These are phyloP conservation scores for Drymodes brunneopygia DNA, from an alignment of 2,113 vertebrate genomes.

Conservation along the genomic window DNA sequence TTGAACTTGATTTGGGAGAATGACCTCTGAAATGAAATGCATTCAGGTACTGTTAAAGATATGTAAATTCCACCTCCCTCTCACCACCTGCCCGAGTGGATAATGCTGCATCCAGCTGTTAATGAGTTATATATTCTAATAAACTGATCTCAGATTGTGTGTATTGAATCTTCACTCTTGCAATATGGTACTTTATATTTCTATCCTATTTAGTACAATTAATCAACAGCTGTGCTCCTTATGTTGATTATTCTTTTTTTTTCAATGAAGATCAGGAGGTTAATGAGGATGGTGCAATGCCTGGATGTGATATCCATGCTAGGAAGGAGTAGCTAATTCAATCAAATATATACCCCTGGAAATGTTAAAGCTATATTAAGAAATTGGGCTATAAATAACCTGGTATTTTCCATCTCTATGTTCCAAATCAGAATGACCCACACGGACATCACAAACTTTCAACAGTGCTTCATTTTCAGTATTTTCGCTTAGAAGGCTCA, in stretches of 20 bases:
- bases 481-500: background rate
- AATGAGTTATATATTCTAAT: slow-evolving; percentile 50
- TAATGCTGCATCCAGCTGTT: background rate
- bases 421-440: slow-evolving; percentile 12
- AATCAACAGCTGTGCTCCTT: slow-evolving; percentile 69
- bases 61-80: slow-evolving; percentile 19
- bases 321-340: slow-evolving; percentile 33
- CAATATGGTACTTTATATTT: slow-evolving; percentile 60
- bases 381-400: slow-evolving; percentile 43
- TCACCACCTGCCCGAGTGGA: slow-evolving; percentile 8
- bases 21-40: slow-evolving; percentile 70
- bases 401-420: background rate
- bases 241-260: slow-evolving; percentile 40
- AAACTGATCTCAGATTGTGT: slow-evolving; percentile 48
- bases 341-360: slow-evolving; percentile 5
- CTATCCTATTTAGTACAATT: slow-evolving; percentile 63
- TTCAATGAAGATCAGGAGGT: slow-evolving; percentile 18
- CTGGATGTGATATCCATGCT: background rate
- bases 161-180: slow-evolving; percentile 38
- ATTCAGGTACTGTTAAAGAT: slow-evolving; percentile 38
- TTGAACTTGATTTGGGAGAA: slow-evolving; percentile 82
- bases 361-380: slow-evolving; percentile 49
- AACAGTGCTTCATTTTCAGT: background rate
- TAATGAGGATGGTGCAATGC: slow-evolving; percentile 54
- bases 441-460: slow-evolving; percentile 1